Evolutionary conservation across 2,888 invertebrate species (phyloP), one percentile per base, ranked within the genome.

Genomic region (Drosophila phalerata): DNA sequence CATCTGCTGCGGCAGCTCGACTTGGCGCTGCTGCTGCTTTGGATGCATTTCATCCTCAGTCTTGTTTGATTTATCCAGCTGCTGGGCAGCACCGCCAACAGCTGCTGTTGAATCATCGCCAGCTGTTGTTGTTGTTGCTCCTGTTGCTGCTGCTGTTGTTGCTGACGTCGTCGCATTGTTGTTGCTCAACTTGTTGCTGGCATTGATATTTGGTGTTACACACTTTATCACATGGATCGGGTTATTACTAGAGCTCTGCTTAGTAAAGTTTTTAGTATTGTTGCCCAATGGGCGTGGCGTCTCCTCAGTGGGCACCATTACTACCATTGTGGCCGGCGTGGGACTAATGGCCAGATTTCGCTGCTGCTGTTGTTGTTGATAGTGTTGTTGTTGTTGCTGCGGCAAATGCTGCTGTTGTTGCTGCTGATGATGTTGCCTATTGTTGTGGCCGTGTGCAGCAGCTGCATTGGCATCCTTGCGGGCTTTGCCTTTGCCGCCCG

Each of bases 31-130:
- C 61, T 65, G 45, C 47, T 84, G 88, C 74, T 75, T 81, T 84
- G 89, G 89, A 87, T 85, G 87, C 75, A 74, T 63, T 70, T 88
- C 79, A 84, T 92, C 92, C 79, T 92, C 96, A 93, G 95, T 96
- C 94, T 95, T 90, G 80, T 89, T 95, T 90, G 95, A 94, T 91
- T 95, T 95, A 93, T 96, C 95, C 93, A 95, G 94, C 90, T 94
- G 94, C 93, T 81, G 94, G 51, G 64, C 77, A 69, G 69, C 63
- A 73, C 51, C 63, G 73, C 66, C 60, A 60, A 43, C 61, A 65
- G 55, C 52, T 63, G 68, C 56, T 65, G 65, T 60, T 67, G 68
- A 49, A 52, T 73, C 73, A 45, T 73, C 78, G 57, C 79, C 70
- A 53, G 68, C 74, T 45, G 70, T 68, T 66, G 70, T 56, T 47